A percentile compares a stretch with the other conserved stretches of the same genome.
phyloP scores from a whole-genome alignment of 2,888 invertebrate species.

The Ectropis crepuscularia region DNA sequence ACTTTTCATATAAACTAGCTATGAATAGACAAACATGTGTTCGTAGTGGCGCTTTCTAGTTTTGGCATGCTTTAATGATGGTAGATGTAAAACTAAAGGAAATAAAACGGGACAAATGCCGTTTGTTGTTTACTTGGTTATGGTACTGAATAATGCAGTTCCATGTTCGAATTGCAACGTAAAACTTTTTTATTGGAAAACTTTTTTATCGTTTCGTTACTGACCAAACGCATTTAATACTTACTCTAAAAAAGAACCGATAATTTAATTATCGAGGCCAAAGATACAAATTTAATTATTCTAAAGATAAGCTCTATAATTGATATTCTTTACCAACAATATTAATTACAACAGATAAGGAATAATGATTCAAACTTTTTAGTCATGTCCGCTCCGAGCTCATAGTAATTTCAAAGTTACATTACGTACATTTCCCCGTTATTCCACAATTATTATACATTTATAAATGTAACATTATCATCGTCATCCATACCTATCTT shows the following conservation, averaged over 20 bases:
- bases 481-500: too few relatives aligned
- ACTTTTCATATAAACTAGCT: slow-evolving; percentile 78
- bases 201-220: slow-evolving; percentile 1
- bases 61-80: slow-evolving; percentile 31
- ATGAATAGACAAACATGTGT: slow-evolving; percentile 77
- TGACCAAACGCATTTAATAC: too few relatives aligned
- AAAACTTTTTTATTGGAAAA: background rate
- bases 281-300: slow-evolving; percentile 6
- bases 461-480: too few relatives aligned
- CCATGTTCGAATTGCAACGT: slow-evolving; percentile 1
- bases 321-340: slow-evolving; percentile 19
- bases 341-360: slow-evolving; percentile 5
- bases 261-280: slow-evolving; percentile 7
- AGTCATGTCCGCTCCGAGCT: background rate
- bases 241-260: background rate
- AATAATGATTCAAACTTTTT: slow-evolving; percentile 20
- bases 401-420: too few relatives aligned
- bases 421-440: too few relatives aligned
- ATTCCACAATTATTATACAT: too few relatives aligned
- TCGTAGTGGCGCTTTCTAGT: slow-evolving; percentile 46
- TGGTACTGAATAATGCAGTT: too few relatives aligned
- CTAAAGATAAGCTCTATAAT: slow-evolving; percentile 21
- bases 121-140: slow-evolving; percentile 14
- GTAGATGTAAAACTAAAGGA: slow-evolving; percentile 23
- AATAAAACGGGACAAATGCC: slow-evolving; percentile 47